Percentiles rank a stretch among this genome's conserved stretches.
Evolutionary conservation across 2,888 invertebrate species (phyloP).

Genomic region (Lasioglossum pauxillum): DNA sequence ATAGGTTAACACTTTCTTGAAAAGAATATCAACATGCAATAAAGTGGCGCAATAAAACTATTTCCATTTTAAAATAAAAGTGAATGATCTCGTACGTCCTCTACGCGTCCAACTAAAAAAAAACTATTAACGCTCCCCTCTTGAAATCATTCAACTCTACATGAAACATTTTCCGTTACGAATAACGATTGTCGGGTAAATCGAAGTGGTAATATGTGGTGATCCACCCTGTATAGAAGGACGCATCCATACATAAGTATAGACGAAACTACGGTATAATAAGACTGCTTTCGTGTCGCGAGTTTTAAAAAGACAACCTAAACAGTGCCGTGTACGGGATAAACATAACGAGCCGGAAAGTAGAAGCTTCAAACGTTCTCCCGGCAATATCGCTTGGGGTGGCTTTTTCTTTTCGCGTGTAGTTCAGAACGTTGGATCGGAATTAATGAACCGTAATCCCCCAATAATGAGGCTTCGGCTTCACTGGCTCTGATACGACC

Average conservation of each 20-base stretch:
- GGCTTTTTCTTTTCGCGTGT: conserved; percentile 77
- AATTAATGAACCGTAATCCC: conserved; percentile 83
- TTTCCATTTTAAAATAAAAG: no score
- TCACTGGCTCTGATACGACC: conserved; percentile 77
- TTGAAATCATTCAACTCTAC: no score
- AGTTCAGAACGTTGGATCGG: conserved; percentile 76
- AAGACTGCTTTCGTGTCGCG: conserved; percentile 61
- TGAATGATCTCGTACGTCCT: no score
- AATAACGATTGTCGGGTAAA: no score
- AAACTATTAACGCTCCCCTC: no score
- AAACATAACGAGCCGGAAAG: conserved; percentile 69
- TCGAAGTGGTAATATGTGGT: no score
- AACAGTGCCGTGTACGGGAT: conserved; percentile 62
- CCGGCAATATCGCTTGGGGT: conserved; percentile 72
- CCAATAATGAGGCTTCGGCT: conserved; percentile 81
- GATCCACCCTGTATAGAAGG: not conserved
- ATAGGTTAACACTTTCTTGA: no score
- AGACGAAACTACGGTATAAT: conserved; percentile 34
- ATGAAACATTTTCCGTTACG: no score
- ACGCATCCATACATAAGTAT: not conserved
- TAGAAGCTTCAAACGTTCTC: conserved; percentile 72
- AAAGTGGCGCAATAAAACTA: no score
- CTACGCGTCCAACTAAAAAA: no score
- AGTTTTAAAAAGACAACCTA: conserved; percentile 67
- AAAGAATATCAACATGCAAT: no score